A percentile compares a stretch with the other conserved stretches of the same genome.
Evolutionary conservation across 2,113 vertebrate species (phyloP).

Genomic region (Bos indicus): DNA sequence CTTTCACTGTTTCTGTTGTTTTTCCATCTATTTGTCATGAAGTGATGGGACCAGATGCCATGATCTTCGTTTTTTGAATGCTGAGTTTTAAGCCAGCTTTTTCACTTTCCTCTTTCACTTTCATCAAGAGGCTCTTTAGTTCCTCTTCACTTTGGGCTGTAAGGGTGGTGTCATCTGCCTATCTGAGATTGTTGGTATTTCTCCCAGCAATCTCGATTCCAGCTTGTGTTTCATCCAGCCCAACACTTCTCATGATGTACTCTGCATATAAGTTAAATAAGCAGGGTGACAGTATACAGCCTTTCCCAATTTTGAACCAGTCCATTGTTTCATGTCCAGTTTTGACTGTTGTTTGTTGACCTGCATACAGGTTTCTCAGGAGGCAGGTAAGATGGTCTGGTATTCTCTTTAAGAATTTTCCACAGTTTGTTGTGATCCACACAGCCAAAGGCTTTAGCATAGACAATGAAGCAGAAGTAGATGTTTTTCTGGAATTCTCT

Average conservation of each 20-base stretch:
- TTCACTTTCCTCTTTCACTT: background rate
- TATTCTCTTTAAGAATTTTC: background rate
- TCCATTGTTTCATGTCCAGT: background rate
- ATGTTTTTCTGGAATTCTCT: background rate
- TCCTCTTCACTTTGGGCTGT: background rate
- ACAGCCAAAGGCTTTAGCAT: background rate
- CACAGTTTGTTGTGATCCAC: background rate
- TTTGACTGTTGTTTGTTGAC: background rate
- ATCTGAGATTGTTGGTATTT: background rate
- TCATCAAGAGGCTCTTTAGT: background rate
- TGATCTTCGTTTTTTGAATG: background rate
- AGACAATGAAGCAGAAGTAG: background rate
- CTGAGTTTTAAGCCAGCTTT: background rate
- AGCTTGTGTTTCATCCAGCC: background rate
- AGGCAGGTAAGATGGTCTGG: background rate
- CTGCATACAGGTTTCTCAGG: background rate
- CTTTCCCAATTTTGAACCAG: background rate
- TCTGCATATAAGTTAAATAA: background rate
- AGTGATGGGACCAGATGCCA: background rate
- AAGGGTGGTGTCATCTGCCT: background rate
- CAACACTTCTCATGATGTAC: background rate
- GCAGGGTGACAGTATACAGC: background rate
- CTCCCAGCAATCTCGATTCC: background rate
- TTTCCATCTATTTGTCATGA: background rate
- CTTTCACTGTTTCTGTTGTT: background rate